phyloP scores from a whole-genome alignment of 2,888 invertebrate species.

The Nephrotoma guestfalica region DNA sequence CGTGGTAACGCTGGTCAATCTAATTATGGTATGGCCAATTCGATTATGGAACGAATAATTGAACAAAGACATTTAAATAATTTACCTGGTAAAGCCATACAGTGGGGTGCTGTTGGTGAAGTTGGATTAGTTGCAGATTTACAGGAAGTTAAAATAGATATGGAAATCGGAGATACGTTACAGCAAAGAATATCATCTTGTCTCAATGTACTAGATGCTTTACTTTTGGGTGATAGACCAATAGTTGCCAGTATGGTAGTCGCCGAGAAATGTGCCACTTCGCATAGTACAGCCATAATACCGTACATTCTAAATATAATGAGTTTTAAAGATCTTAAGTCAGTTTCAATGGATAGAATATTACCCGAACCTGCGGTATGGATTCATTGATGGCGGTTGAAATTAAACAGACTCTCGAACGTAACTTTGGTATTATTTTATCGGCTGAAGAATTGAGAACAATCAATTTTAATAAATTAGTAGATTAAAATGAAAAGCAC shows the following conservation, averaged over 20 bases:
- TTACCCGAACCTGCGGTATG: slow-evolving; percentile 65
- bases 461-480: slow-evolving; percentile 47
- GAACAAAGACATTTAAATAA: slow-evolving; percentile 55
- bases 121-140: slow-evolving; percentile 41
- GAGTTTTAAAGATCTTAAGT: slow-evolving; percentile 52
- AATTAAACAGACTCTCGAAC: slow-evolving; percentile 66
- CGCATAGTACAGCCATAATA: slow-evolving; percentile 48
- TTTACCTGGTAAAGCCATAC: slow-evolving; percentile 66
- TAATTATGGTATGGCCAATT: slow-evolving; percentile 57
- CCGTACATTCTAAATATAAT: slow-evolving; percentile 56
- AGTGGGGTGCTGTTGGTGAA: slow-evolving; percentile 91
- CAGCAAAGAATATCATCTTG: slow-evolving; percentile 42
- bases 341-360: slow-evolving; percentile 51
- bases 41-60: slow-evolving; percentile 49
- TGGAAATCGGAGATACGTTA: too few species aligned
- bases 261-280: slow-evolving; percentile 59
- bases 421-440: slow-evolving; percentile 75
- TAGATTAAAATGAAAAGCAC: slow-evolving; percentile 23
- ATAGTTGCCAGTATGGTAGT: slow-evolving; percentile 75
- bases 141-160: too few species aligned
- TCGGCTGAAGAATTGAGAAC: slow-evolving; percentile 74
- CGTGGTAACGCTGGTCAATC: slow-evolving; percentile 85
- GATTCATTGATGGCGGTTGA: slow-evolving; percentile 97
- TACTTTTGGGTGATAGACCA: slow-evolving; percentile 54
- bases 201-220: slow-evolving; percentile 52